These are phyloP conservation scores for Callionymus lyra DNA, from an alignment of 2,113 vertebrate species.

Conservation along the genomic window DNA sequence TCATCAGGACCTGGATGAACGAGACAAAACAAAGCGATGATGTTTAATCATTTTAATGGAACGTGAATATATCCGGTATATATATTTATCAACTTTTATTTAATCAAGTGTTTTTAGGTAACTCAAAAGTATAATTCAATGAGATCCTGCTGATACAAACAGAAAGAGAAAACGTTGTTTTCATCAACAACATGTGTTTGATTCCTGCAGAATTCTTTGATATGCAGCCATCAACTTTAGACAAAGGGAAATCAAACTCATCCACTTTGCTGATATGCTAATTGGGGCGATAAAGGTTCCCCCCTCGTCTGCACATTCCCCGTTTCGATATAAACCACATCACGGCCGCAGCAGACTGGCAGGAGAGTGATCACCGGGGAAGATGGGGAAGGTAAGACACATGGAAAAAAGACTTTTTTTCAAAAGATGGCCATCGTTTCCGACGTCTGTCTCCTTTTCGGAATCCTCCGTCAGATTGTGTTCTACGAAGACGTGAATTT, in stretches of 20 bases:
- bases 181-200: neutral
- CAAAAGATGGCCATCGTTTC: no score
- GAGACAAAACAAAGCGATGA: no score
- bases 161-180: neutral
- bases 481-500: conserved; percentile 60
- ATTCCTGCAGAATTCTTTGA: conserved; percentile 35
- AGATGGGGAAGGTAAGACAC: conserved; percentile 52
- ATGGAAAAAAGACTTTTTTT: no score
- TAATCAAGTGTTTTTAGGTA: no score
- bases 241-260: conserved; percentile 56
- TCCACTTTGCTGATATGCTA: conserved; percentile 55
- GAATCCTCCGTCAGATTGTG: conserved; percentile 32
- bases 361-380: conserved; percentile 30
- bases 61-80: no score
- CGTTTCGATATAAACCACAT: conserved; percentile 50
- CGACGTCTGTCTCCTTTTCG: no score
- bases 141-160: neutral
- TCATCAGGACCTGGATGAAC: no score
- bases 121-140: neutral
- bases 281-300: conserved; percentile 53
- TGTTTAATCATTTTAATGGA: no score
- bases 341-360: conserved; percentile 33
- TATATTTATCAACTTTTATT: no score
- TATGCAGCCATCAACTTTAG: conserved; percentile 26
- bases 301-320: conserved; percentile 57